phyloP scores from a whole-genome alignment of 2,888 invertebrate genomes.

The Acanthacorydalis orientalis region DNA sequence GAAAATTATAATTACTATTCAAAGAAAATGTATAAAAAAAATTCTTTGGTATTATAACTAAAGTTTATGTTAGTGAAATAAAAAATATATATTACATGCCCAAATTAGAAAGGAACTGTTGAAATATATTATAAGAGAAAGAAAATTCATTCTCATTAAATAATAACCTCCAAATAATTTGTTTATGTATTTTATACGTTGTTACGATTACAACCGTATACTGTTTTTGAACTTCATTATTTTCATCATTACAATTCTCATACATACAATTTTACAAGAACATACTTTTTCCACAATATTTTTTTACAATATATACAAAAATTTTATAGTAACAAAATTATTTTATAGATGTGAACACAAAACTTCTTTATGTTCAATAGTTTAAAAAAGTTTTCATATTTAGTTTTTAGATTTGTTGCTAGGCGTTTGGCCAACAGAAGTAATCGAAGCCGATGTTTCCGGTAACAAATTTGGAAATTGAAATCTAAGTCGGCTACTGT shows the following conservation, averaged over 20 bases:
- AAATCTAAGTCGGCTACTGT: conserved; percentile 17
- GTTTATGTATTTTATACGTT: too few relatives aligned
- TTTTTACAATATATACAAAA: neutral
- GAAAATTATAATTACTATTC: too few relatives aligned
- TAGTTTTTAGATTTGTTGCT: conserved; percentile 5
- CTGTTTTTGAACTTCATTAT: neutral
- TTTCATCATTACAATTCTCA: neutral
- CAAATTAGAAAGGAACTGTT: too few relatives aligned
- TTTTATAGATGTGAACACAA: neutral
- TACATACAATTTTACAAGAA: neutral
- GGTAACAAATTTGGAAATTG: conserved; percentile 19
- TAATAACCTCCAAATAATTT: too few relatives aligned
- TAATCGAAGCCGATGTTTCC: conserved; percentile 22
- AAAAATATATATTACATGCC: too few relatives aligned
- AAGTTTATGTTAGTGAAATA: too few relatives aligned
- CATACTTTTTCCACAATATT: neutral
- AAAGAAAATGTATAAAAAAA: too few relatives aligned
- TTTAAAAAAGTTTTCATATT: neutral
- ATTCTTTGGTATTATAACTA: too few relatives aligned
- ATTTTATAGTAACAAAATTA: neutral
- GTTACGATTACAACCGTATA: neutral
- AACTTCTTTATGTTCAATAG: neutral
- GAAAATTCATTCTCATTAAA: too few relatives aligned
- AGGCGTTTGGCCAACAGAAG: conserved; percentile 21
- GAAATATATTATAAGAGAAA: too few relatives aligned